Base-by-base conservation (phyloP, 2,888 invertebrate genomes). In the Dryocosmus kuriphilus region DNA sequence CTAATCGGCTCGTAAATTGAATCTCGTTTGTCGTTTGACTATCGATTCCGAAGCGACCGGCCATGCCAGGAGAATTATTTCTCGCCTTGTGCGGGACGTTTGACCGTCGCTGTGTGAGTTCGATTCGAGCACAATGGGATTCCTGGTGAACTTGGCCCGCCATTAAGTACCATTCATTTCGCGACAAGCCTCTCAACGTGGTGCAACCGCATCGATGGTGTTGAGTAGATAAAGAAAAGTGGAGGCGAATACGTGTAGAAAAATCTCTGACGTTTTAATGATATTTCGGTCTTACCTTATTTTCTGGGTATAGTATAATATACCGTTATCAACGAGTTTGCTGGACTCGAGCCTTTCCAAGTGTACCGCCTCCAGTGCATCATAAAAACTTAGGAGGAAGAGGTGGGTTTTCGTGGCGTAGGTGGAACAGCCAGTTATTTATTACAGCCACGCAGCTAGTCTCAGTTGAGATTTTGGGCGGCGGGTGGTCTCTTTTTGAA, bases 341-440 rank as follows among this genome's bases (percentile, higher is more conserved):
- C 30, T 67, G 67, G 27, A 9, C 41, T 71, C 51, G 51, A 51
- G 9, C 71, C 27, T 51, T 32, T 71, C 51, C 22, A n/a, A 51
- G 30, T 32, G 71, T 30, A 71, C 51, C 71, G 71, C 71, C 71
- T 71, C 51, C 71, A 71, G 51, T 71, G 51, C n/a, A 71, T 32
- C 51, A 71, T 71, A 71, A 71, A 71, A 71, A 51, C 51, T 46
- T 51, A 19, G 35, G 51, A 71, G 55, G 74, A 24, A 61, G 71
- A 46, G 71, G 74, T 77, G 71, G 60, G 60, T 27, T 73, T 73
- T 32, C 30, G 8, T 61, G 51, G 82, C 83, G 85, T 85, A 81
- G 85, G 82, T 82, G 83, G 80, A 85, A 82, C 76, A 79, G 77
- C 77, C 71, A 75, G 80, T 85, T 86, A 85, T 87, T 86, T 87